A percentile compares a stretch with the other conserved stretches of the same genome.
Evolutionary conservation across 2,888 invertebrate species (phyloP).

Genomic region (Sinotaia quadrata): DNA sequence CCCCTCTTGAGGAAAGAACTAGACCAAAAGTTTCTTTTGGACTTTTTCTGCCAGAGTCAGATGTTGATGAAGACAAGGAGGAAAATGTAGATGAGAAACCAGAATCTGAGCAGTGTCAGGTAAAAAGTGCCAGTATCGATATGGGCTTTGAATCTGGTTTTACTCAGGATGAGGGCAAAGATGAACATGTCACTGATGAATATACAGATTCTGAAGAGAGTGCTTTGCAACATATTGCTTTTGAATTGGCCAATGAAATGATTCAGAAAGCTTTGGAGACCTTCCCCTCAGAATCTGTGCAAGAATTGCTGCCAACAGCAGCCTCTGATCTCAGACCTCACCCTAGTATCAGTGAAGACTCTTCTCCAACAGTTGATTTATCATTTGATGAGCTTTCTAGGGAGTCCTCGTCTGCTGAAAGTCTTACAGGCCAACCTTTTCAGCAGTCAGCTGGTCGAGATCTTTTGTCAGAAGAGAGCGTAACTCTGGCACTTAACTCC

Average conservation of each 20-base stretch:
- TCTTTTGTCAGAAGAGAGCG: background rate
- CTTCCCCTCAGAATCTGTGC: conserved; percentile 39
- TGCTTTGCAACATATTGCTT: conserved; percentile 50
- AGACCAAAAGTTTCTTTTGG: background rate
- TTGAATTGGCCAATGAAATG: conserved; percentile 53
- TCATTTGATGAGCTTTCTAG: background rate
- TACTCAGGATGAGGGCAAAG: conserved; percentile 18
- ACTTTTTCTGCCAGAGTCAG: background rate
- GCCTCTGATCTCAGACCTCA: background rate
- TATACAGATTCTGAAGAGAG: conserved; percentile 23
- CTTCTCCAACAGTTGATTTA: conserved; percentile 16
- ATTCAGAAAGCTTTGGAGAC: conserved; percentile 58
- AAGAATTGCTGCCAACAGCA: conserved; percentile 13
- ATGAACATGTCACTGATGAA: conserved; percentile 16
- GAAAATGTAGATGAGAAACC: background rate
- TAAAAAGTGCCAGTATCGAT: background rate
- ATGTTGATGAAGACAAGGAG: background rate
- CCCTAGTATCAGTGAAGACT: conserved; percentile 22
- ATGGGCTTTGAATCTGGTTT: background rate
- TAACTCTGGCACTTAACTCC: too few species aligned
- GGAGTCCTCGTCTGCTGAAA: background rate
- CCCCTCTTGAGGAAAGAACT: background rate
- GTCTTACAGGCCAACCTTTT: background rate
- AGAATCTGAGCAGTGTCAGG: background rate
- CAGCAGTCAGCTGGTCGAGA: background rate